phyloP scores from a whole-genome alignment of 2,888 invertebrate genomes.

The Frankliniella intonsa region DNA sequence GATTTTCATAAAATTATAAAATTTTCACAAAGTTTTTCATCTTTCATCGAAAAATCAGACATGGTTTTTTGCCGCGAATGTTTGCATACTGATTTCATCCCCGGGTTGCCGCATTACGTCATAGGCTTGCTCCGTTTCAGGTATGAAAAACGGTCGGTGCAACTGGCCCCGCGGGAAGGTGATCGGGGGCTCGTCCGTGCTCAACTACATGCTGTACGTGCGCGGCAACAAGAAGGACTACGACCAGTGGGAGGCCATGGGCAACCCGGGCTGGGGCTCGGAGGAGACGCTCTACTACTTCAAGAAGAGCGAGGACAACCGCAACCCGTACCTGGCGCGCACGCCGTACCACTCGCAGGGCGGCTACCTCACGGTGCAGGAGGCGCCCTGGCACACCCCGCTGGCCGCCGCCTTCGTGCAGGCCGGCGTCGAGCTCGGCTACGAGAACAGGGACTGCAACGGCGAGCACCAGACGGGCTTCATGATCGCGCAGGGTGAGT shows the following conservation, averaged over 20 bases:
- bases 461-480: conserved; percentile 83
- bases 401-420: conserved; percentile 75
- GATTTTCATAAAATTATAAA: neutral
- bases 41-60: too few relatives aligned
- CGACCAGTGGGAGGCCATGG: conserved; percentile 80
- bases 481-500: conserved; percentile 74
- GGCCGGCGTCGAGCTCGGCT: conserved; percentile 78
- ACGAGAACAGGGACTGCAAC: conserved; percentile 80
- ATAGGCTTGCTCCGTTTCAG: conserved; percentile 51
- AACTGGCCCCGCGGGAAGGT: conserved; percentile 92
- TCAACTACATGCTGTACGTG: conserved; percentile 89
- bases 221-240: conserved; percentile 87
- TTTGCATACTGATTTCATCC: neutral
- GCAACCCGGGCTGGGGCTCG: conserved; percentile 85
- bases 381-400: conserved; percentile 83
- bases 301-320: conserved; percentile 87
- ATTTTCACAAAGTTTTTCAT: neutral
- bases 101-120: neutral
- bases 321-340: conserved; percentile 73
- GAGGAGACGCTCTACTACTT: conserved; percentile 76
- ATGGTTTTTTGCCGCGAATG: neutral
- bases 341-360: conserved; percentile 77
- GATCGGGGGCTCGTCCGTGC: conserved; percentile 80
- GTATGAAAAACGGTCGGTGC: conserved; percentile 77
- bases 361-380: conserved; percentile 76